A percentile compares a stretch with the other conserved stretches of the same genome.
phyloP scores from a whole-genome alignment of 2,888 invertebrate species.

The Portevinia maculata region DNA sequence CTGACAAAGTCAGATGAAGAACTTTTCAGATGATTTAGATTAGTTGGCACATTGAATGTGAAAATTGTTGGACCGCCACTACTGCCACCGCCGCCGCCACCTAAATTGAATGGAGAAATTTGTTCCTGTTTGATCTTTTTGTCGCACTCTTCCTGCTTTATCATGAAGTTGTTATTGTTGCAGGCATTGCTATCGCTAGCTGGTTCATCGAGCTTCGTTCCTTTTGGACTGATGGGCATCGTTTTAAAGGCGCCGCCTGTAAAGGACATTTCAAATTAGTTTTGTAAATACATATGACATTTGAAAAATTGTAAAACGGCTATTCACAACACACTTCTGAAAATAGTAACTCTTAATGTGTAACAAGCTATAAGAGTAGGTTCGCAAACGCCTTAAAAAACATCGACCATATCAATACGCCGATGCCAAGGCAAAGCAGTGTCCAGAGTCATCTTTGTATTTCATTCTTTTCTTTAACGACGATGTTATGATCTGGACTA shows the following conservation, averaged over 20 bases:
- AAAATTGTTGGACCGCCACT: slow-evolving; percentile 77
- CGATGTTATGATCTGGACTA: too few relatives aligned
- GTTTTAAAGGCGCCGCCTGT: slow-evolving; percentile 95
- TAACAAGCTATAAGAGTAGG: too few relatives aligned
- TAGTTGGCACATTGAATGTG: slow-evolving; percentile 81
- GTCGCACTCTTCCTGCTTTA: slow-evolving; percentile 76
- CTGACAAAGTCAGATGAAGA: slow-evolving; percentile 41
- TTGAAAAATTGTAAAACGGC: too few relatives aligned
- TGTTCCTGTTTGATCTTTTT: slow-evolving; percentile 82
- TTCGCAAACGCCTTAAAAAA: too few relatives aligned
- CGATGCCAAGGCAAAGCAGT: too few relatives aligned
- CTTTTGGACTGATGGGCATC: slow-evolving; percentile 86
- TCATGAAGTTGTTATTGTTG: slow-evolving; percentile 52
- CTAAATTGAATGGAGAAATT: slow-evolving; percentile 80
- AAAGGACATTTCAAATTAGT: slow-evolving; percentile 12
- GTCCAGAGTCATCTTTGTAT: too few relatives aligned
- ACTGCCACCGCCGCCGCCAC: slow-evolving; percentile 69
- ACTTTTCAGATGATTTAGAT: slow-evolving; percentile 74
- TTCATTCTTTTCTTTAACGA: too few relatives aligned
- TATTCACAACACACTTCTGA: too few relatives aligned
- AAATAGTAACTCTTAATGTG: too few relatives aligned
- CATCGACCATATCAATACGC: too few relatives aligned
- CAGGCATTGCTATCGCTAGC: slow-evolving; percentile 40
- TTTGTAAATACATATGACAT: neutral
- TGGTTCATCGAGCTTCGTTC: slow-evolving; percentile 80